A percentile compares a stretch with the other conserved stretches of the same genome.
phyloP scores from a whole-genome alignment of 2,113 vertebrate genomes.

The Canis aureus region DNA sequence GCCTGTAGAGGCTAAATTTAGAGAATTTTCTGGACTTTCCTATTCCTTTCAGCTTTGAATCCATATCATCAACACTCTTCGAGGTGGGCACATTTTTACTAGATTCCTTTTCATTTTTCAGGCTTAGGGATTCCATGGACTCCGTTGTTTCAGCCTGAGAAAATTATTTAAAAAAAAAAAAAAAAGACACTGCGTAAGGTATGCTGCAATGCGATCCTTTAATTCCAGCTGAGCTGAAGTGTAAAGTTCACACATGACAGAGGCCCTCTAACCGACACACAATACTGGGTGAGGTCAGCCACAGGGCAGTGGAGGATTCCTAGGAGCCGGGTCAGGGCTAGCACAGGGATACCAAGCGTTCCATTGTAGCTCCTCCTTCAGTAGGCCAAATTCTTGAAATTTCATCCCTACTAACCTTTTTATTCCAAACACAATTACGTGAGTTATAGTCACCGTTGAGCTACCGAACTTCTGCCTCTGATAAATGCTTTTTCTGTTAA shows the following conservation, averaged over 20 bases:
- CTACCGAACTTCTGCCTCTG: not conserved
- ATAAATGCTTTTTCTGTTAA: not conserved
- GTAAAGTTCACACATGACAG: not conserved
- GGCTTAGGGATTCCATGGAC: constrained; percentile 55
- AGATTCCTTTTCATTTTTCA: constrained; percentile 57
- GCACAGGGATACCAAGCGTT: not conserved
- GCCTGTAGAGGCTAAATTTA: constrained; percentile 92
- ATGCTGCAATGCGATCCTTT: not conserved
- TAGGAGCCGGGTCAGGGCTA: not conserved
- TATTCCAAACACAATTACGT: not conserved
- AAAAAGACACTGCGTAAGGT: not conserved
- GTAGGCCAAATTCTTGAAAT: not conserved
- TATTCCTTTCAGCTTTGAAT: constrained; percentile 90
- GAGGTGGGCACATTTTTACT: constrained; percentile 62
- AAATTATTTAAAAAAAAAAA: not conserved
- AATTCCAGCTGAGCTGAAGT: not conserved
- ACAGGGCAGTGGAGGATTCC: not conserved
- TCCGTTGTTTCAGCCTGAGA: constrained; percentile 73
- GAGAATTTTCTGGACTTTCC: constrained; percentile 89
- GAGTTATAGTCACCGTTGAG: not conserved
- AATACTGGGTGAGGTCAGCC: not conserved
- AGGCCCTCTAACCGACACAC: not conserved
- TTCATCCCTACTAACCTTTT: not conserved
- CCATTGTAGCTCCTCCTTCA: not conserved
- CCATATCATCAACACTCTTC: constrained; percentile 83